Evolutionary conservation across 2,113 vertebrate species (phyloP), one percentile per base, ranked within the genome.

Genomic region (Lethenteron reissneri): DNA sequence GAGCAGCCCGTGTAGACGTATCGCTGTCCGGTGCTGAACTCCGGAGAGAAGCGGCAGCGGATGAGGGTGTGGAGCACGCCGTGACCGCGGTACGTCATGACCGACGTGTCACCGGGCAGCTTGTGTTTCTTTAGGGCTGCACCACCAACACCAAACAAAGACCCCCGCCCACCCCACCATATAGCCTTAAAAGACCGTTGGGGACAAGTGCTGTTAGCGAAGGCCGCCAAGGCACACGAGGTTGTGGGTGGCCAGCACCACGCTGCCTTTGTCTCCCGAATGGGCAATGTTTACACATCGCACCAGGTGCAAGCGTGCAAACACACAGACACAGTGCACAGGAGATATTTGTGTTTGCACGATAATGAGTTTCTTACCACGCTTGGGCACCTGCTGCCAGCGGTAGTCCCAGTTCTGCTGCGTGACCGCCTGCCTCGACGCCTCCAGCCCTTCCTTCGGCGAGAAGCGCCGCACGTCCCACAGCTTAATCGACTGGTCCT

Each of bases 381-480:
- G 41, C 41, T 85, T 87, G 69, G 89, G 89, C 60, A 91, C 89
- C 77, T 87, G 88, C 76, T 91, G 89, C 89, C 89, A 92, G 74
- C 89, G 85, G 77, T 92, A 92, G 76, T 92, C 89, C 89, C 89
- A 92, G 83, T 86, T 87, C 73, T 92, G 88, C 71, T 89, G 88
- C n/a, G 86, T 88, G 75, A 90, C 87, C 25, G 88, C 88, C 74
- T 84, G 81, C 11, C 87, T 83, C 7, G 89, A 90, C 1, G 89
- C 89, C 57, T 86, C 86, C 76, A 92, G 78, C 2, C 87, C 88
- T 75, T 90, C 88, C 74, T 83, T 82, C 60, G 86, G 85, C 0
- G 89, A 91, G 78, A 90, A 88, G 75, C 83, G 85, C 70, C 89
- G 83, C 72, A 92, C 81, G 73, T 92, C 89, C 89, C 89, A 92